A percentile compares a stretch with the other conserved stretches of the same genome.
These are phyloP conservation scores for Leucania comma DNA, from an alignment of 2,888 invertebrate genomes.

Conservation along the genomic window DNA sequence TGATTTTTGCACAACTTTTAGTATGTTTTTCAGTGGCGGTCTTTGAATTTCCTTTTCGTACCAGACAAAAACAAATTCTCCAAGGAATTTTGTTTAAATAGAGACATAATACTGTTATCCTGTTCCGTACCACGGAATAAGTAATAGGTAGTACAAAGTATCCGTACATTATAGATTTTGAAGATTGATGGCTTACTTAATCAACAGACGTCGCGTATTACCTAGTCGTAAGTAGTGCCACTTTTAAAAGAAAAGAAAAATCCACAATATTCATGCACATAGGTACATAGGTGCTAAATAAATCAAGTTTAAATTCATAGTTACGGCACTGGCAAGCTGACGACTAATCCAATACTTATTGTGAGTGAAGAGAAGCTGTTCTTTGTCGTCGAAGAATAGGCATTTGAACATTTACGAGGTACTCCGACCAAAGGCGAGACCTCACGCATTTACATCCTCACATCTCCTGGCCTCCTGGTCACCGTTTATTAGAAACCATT, in stretches of 20 bases:
- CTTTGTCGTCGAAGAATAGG: conserved; percentile 52
- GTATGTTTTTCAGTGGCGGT: neutral
- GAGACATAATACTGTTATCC: neutral
- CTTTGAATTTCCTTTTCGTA: neutral
- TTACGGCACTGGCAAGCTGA: neutral
- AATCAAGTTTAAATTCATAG: conserved; percentile 21
- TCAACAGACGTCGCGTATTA: neutral
- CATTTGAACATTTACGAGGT: conserved; percentile 51
- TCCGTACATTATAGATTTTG: neutral
- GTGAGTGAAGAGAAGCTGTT: conserved; percentile 20
- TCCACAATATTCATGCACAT: neutral
- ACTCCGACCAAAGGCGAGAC: conserved; percentile 43
- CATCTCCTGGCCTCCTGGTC: conserved; percentile 39
- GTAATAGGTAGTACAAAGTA: too few relatives aligned
- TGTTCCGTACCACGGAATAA: too few relatives aligned
- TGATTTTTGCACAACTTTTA: conserved; percentile 40
- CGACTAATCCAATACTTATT: conserved; percentile 37
- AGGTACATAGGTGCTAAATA: neutral
- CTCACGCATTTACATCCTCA: conserved; percentile 52
- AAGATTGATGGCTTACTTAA: neutral
- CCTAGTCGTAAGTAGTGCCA: neutral
- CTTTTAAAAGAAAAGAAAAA: neutral
- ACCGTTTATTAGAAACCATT: conserved; percentile 45
- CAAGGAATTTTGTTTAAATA: neutral
- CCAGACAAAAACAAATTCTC: neutral